phyloP scores from a whole-genome alignment of 2,797 vertebrate species.

The Acanthopagrus latus region DNA sequence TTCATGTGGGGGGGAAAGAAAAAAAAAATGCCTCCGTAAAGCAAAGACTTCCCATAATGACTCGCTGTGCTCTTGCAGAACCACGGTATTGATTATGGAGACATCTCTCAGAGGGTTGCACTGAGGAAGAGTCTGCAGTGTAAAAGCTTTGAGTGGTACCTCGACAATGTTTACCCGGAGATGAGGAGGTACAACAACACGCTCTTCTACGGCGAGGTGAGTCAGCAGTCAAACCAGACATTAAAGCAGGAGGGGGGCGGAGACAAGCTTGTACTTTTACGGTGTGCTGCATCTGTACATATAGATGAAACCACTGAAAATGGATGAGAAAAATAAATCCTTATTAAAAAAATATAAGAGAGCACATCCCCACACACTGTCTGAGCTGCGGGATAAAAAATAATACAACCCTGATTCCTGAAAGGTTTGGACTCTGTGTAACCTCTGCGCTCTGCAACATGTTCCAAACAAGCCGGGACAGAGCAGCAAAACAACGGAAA shows the following conservation, averaged over 20 bases:
- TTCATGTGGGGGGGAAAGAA: not conserved
- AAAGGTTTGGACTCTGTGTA: too few relatives aligned
- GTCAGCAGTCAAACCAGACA: conserved; percentile 11
- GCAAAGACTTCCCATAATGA: not conserved
- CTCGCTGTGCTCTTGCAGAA: conserved; percentile 85
- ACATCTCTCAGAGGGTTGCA: conserved; percentile 91
- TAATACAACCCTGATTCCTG: too few relatives aligned
- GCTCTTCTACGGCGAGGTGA: conserved; percentile 96
- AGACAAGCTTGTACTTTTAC: not conserved
- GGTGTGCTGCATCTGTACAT: not conserved
- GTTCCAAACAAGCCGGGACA: too few relatives aligned
- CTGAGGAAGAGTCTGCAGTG: conserved; percentile 94
- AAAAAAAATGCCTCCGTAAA: not conserved
- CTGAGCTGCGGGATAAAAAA: not conserved
- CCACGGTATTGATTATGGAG: conserved; percentile 96
- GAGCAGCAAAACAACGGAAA: too few relatives aligned
- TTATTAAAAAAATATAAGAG: not conserved
- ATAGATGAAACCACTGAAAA: not conserved
- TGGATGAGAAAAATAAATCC: not conserved
- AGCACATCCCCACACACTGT: not conserved
- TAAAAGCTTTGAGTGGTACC: conserved; percentile 97
- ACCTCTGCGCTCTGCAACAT: too few relatives aligned
- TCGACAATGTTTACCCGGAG: conserved; percentile 97
- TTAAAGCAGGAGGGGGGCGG: not conserved
- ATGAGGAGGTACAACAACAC: conserved; percentile 98